A percentile compares a stretch with the other conserved stretches of the same genome.
Evolutionary conservation across 2,113 vertebrate genomes (phyloP).

Genomic region (human (Homo sapiens)): GRCh38 chr1:60819001-60819500

Average conservation of each 20-base stretch:
- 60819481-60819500: background rate
- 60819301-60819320: background rate
- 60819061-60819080: background rate
- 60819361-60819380: background rate
- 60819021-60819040: background rate
- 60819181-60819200: background rate
- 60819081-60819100: too few species aligned
- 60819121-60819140: background rate
- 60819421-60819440: background rate
- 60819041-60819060: background rate
- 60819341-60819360: background rate
- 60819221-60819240: background rate
- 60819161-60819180: background rate
- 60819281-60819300: background rate
- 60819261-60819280: background rate
- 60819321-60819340: background rate
- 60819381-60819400: background rate
- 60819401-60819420: background rate
- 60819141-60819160: too few species aligned
- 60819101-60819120: background rate
- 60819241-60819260: background rate
- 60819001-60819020: background rate
- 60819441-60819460: background rate
- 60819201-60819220: background rate
- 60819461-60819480: background rate